phyloP scores from a whole-genome alignment of 2,113 vertebrate species.

The Meles meles region DNA sequence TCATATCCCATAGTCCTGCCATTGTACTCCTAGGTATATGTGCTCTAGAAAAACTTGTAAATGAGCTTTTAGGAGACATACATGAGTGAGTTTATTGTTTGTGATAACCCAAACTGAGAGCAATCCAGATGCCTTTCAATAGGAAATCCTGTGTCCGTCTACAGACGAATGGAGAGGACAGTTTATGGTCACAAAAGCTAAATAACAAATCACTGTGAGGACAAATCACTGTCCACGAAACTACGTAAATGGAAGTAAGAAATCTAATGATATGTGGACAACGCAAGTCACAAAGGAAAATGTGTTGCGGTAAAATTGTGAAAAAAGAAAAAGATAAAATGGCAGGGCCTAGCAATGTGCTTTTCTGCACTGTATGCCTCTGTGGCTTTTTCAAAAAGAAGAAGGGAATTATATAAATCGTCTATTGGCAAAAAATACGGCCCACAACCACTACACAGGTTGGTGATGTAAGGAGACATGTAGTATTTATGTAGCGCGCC shows the following conservation, averaged over 20 bases:
- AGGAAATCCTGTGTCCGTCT: neutral
- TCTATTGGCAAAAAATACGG: neutral
- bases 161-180: neutral
- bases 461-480: too few species aligned
- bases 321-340: neutral
- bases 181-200: neutral
- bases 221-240: neutral
- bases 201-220: neutral
- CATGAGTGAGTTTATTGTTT: neutral
- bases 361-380: neutral
- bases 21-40: neutral
- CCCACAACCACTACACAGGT: neutral
- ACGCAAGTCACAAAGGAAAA: neutral
- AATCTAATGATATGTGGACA: neutral
- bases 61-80: neutral
- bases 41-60: neutral
- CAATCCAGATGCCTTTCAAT: neutral
- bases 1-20: neutral
- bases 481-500: neutral
- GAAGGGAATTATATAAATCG: neutral
- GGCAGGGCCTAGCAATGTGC: neutral
- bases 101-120: neutral
- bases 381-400: neutral
- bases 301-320: neutral
- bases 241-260: neutral